Base-by-base conservation (phyloP, 2,797 vertebrate species). In the Lagocephalus sceleratus region DNA sequence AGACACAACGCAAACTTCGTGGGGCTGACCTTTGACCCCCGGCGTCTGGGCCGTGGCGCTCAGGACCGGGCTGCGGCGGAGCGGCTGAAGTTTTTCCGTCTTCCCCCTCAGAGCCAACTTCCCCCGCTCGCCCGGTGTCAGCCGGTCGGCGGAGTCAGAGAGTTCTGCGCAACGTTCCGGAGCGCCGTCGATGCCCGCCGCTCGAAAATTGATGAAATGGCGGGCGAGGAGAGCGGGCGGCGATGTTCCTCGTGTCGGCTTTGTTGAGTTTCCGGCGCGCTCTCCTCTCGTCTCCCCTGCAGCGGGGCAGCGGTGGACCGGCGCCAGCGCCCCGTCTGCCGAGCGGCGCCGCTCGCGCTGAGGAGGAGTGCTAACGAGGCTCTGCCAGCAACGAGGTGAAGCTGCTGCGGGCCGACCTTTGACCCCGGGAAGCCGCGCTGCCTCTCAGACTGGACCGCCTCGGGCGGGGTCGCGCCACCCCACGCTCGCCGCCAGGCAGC, bases 291-390 rank as follows among this genome's bases (percentile, higher is more conserved):
- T 75, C 60, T 51, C 73, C 62, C 82, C 77, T 78, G 42, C 73
- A 80, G 76, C 82, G 15, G 62, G 65, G 73, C 71, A 63, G 61
- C 43, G 15, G 76, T 60, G 60, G 68, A 73, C 57, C 21, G 16
- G 53, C 68, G 82, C 75, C 82, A 84, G 75, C 44, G 63, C 66
- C 60, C 66, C 3, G 64, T 59, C 73, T 75, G 76, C 54, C 5
- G 58, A 62, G 52, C 56, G 71, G 71, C 63, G 9, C 25, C n/a
- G 55, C 57, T 51, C 60, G 45, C 59, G n/a, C 60, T 35, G 68
- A 76, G 68, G 69, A 66, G 66, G 60, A 66, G 60, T 48, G 69
- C 63, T 81, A 83, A 81, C 68, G 67, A 81, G 77, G 63, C 75
- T 40, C 53, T 65, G 60, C 65, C 75, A 54, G 50, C 55, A 19